Conservation (phyloP, 2,113 vertebrate genomes). For the Xiphorhynchus elegans region DNA sequence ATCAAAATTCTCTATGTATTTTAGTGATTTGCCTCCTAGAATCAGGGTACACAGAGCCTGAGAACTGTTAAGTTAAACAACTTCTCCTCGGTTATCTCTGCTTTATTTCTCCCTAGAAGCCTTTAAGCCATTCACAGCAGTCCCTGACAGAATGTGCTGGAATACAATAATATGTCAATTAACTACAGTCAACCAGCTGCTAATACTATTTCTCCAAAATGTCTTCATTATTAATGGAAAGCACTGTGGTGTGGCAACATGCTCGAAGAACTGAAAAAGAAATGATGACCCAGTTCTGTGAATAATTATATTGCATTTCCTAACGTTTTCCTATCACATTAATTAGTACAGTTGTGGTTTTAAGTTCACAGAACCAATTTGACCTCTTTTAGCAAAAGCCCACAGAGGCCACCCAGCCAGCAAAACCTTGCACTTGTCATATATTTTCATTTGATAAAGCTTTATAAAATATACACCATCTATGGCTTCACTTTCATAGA, state of each 20-base stretch:
- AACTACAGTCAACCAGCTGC: constrained; percentile 65
- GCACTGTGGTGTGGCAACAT: constrained; percentile 19
- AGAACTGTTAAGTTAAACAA: constrained; percentile 59
- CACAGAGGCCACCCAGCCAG: constrained; percentile 17
- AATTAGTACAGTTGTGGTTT: constrained; percentile 28
- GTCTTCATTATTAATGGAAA: constrained; percentile 72
- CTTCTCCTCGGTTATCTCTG: constrained; percentile 23
- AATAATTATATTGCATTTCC: constrained; percentile 36
- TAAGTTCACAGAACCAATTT: constrained; percentile 48
- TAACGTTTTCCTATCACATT: background rate
- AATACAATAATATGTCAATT: constrained; percentile 71
- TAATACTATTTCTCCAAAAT: constrained; percentile 65
- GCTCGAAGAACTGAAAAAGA: constrained; percentile 43
- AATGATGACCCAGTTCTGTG: constrained; percentile 47
- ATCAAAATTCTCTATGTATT: background rate
- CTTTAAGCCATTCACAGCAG: constrained; percentile 45
- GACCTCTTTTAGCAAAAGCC: constrained; percentile 31
- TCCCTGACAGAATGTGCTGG: constrained; percentile 63
- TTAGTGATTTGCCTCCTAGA: constrained; percentile 24
- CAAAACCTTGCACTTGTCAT: background rate
- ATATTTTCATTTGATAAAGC: background rate
- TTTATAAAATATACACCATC: background rate
- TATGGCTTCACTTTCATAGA: background rate
- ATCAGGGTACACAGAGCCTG: constrained; percentile 15
- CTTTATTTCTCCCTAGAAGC: constrained; percentile 58